phyloP scores from a whole-genome alignment of 2,888 invertebrate species.

The Aspidiotus destructor region DNA sequence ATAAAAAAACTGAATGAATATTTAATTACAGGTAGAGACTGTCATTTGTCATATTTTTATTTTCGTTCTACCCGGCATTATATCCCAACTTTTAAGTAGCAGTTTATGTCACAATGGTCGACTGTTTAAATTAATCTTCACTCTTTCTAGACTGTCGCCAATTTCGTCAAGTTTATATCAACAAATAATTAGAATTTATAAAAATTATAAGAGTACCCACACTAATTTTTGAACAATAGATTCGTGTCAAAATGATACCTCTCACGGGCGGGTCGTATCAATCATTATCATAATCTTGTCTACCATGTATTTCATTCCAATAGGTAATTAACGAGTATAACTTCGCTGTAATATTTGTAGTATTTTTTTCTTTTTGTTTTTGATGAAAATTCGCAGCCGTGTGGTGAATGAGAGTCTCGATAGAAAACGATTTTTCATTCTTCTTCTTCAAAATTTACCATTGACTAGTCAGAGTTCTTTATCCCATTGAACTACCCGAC shows the following conservation, averaged over 20 bases:
- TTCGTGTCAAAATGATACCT: neutral
- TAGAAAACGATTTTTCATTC: too few species aligned
- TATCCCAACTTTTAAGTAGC: neutral
- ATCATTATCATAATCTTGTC: neutral
- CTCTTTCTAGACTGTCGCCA: neutral
- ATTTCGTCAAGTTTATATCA: too few species aligned
- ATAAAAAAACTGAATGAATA: neutral
- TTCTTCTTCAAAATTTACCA: too few species aligned
- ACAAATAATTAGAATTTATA: too few species aligned
- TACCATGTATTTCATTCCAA: too few species aligned
- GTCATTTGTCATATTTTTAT: neutral
- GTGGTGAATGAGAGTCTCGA: too few species aligned
- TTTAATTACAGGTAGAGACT: slow-evolving; percentile 1
- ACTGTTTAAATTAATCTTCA: slow-evolving; percentile 1
- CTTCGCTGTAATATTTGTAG: too few species aligned
- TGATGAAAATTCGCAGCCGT: too few species aligned
- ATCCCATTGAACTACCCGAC: too few species aligned
- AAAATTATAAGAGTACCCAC: neutral
- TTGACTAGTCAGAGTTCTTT: too few species aligned
- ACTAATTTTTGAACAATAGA: neutral
- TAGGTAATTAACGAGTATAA: too few species aligned
- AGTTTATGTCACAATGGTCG: neutral
- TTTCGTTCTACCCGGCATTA: neutral
- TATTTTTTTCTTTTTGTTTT: too few species aligned
- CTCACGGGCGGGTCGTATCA: neutral